Evolutionary conservation across 1,140 invertebrate species (phyloP), one percentile per base, ranked within the genome.

Genomic region (Papilio aristodemus): DNA sequence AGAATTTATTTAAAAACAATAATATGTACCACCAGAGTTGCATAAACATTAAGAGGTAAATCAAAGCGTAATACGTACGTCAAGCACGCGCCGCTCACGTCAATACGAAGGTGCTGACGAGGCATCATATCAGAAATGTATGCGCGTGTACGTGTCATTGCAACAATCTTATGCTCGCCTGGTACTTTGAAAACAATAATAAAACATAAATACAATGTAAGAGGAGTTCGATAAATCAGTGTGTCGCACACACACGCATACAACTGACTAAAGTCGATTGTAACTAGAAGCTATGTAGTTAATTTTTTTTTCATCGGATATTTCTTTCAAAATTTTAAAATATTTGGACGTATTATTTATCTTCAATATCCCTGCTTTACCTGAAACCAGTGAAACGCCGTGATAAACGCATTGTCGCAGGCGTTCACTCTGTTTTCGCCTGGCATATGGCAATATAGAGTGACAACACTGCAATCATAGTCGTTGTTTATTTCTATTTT

Each of bases 131-230:
- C 10, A 25, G 38, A 39, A 39, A 1, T 54, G 46, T 19, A 54
- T 19, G 19, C 19, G 22, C 19, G 46, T 54, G 22, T 17, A 50
- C 27, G 17, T 50, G 17, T 36, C 11, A 73, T 60, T 75, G 68
- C 75, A 60, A 41, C 37, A 69, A 73, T 74, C 17, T 80, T 76
- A 79, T 85, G 79, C 1, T 41, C 67, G 74, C 78, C 79, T 83
- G 78, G 78, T 66, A 66, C 41, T 8, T 50, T 25, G 38, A 22
- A 14, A 25, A 7, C 3, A 27, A 17, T 32, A 46, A 9, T 41
- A 66, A 66, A 66, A 66, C 41, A 66, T 32, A n/a, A n/a, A n/a
- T n/a, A n/a, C n/a, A n/a, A n/a, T n/a, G n/a, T n/a, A n/a, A n/a
- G n/a, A n/a, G n/a, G n/a, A n/a, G n/a, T n/a, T n/a, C n/a, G n/a